Evolutionary conservation across 2,888 invertebrate species (phyloP), one percentile per base, ranked within the genome.

Genomic region (Watsonalla cultraria): DNA sequence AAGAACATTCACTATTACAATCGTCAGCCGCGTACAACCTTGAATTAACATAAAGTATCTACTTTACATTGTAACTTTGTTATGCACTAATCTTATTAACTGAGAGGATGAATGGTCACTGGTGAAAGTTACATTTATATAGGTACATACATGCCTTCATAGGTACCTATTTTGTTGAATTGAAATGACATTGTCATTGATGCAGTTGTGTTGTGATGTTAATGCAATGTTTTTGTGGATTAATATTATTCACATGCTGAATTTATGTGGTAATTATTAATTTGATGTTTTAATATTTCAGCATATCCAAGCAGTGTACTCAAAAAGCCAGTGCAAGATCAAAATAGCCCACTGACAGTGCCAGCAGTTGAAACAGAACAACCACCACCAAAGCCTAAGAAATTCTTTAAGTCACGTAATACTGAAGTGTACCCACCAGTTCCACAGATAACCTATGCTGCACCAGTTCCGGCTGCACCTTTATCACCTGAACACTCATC

Each of bases 381-480:
- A 63, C 85, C 91, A 55, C 88, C 93, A 64, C 92, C 93, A 67
- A 96, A 96, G 80, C 97, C 97, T 47, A 96, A 96, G 78, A 97
- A 97, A 79, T 97, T 97, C 83, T 97, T 97, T 79, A 97, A 97
- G 78, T 96, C 96, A 75, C 94, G 96, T 52, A 96, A 95, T 83
- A 92, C 93, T 15, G 93, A 94, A 63, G 87, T 92, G 5, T 92
- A 92, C 57, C 92, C 93, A 56, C 84, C 87, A 59, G 87, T 90
- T 58, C 91, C 91, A 61, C 91, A 90, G 65, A 90, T 90, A 48
- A 90, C 87, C 45, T 91, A 90, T 78, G 91, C 91, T 55, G 90
- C 91, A 53, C 88, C 90, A 48, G 86, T 84, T 61, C 76, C 86
- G 58, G 85, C 85, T 56, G 86, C 86, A 53, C 86, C 91, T 45